Evolutionary conservation across 2,797 vertebrate genomes (phyloP).

Genomic region (Labroides dimidiatus): DNA sequence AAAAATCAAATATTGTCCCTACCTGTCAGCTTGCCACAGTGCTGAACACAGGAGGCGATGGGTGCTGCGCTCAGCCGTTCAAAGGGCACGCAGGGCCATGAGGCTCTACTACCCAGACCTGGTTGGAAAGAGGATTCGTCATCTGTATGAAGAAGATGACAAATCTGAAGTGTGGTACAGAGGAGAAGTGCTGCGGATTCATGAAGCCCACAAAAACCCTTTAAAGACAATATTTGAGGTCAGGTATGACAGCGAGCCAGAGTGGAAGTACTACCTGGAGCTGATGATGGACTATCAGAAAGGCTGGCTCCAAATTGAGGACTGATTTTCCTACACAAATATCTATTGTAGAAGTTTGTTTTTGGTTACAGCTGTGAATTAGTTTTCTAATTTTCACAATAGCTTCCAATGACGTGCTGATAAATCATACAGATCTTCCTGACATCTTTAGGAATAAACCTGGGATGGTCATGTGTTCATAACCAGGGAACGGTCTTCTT

Average conservation of each 20-base stretch:
- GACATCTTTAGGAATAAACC: constrained; percentile 25
- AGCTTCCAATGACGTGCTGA: not conserved
- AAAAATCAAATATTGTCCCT: constrained; percentile 84
- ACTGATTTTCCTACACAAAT: constrained; percentile 50
- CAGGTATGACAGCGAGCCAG: constrained; percentile 88
- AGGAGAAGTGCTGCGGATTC: constrained; percentile 83
- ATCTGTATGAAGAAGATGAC: constrained; percentile 89
- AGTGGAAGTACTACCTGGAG: constrained; percentile 89
- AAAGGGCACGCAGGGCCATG: constrained; percentile 61
- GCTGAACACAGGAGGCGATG: constrained; percentile 75
- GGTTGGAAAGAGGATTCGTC: constrained; percentile 86
- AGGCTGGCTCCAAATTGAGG: constrained; percentile 88
- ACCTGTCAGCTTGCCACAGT: constrained; percentile 76
- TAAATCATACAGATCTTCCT: not conserved
- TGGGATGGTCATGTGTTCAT: constrained; percentile 1
- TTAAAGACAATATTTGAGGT: constrained; percentile 89
- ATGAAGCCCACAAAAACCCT: constrained; percentile 83
- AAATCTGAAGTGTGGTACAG: constrained; percentile 88
- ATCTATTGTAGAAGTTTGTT: not conserved
- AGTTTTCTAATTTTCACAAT: not conserved
- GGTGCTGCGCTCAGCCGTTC: constrained; percentile 80
- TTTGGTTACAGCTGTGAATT: constrained; percentile 7
- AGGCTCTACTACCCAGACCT: constrained; percentile 82
- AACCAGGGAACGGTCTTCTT: constrained; percentile 1
- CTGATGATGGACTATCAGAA: constrained; percentile 88